Evolutionary conservation across 2,113 vertebrate species (phyloP).

Genomic region (Limanda limanda): DNA sequence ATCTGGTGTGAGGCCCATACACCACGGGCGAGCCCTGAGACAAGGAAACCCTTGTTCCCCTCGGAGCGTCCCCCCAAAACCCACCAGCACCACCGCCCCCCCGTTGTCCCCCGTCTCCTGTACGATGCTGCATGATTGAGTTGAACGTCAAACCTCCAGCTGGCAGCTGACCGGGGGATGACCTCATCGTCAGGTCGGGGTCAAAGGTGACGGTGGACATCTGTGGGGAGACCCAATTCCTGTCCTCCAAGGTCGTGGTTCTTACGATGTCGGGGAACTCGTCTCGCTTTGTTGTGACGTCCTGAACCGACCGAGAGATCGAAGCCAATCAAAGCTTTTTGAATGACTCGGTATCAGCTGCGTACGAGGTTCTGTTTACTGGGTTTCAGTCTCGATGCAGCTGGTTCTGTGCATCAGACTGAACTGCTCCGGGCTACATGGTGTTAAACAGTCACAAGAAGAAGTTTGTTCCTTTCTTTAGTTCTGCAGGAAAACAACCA

Average conservation of each 20-base stretch:
- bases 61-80: neutral
- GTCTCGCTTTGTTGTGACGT: neutral
- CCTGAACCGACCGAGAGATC: neutral
- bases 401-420: too few relatives aligned
- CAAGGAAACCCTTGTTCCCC: slow-evolving; percentile 48
- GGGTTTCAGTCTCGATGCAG: too few relatives aligned
- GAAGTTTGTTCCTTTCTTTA: too few relatives aligned
- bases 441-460: too few relatives aligned
- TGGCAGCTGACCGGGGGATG: slow-evolving; percentile 31
- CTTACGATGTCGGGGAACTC: neutral
- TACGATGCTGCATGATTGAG: slow-evolving; percentile 13
- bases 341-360: neutral
- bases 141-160: slow-evolving; percentile 13
- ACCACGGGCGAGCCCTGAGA: neutral
- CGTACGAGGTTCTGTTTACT: neutral
- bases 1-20: slow-evolving; percentile 37
- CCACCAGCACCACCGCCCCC: neutral
- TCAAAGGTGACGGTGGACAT: slow-evolving; percentile 17
- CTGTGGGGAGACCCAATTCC: slow-evolving; percentile 39
- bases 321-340: neutral
- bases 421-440: too few relatives aligned
- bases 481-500: too few relatives aligned
- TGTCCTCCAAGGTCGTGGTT: neutral
- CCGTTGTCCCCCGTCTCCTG: neutral
- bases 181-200: slow-evolving; percentile 28